Conservation (phyloP, 2,797 vertebrate genomes). For the Gobionotothen gibberifrons region DNA sequence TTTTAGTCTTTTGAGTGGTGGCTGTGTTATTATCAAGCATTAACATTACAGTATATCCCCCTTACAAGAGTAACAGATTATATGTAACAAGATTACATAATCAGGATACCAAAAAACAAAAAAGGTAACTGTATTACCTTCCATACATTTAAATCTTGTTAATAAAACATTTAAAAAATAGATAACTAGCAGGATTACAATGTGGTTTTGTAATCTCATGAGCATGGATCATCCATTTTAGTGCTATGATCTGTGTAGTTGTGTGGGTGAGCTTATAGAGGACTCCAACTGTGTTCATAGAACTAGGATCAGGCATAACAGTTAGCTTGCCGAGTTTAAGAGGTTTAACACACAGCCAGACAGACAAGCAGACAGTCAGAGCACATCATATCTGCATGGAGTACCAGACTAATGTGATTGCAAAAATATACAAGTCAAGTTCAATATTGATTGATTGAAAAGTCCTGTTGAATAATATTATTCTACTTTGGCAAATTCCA, state of each 20-base stretch:
- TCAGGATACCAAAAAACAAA: no score
- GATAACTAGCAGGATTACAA: no score
- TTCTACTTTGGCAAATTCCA: conserved; percentile 11
- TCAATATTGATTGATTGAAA: not conserved
- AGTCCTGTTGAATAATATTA: not conserved
- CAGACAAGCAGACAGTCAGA: conserved; percentile 14
- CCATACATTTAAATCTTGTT: no score
- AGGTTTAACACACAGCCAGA: conserved; percentile 23
- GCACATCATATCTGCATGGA: conserved; percentile 5
- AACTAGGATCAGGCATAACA: conserved; percentile 17
- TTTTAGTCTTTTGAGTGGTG: not conserved
- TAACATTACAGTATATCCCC: not conserved
- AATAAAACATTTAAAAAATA: no score
- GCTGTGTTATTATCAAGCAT: not conserved
- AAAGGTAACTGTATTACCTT: no score
- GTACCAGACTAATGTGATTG: not conserved
- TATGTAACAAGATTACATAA: no score
- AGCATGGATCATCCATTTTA: not conserved
- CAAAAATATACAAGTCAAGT: not conserved
- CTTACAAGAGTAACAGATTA: not conserved
- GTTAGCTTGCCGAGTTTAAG: conserved; percentile 24
- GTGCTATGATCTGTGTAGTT: not conserved
- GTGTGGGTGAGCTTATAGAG: conserved; percentile 9
- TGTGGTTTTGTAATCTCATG: not conserved
- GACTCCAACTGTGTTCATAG: conserved; percentile 29